Evolutionary conservation across 30 jellyfish, hydroid and myxozoan genomes (phyloP).

Genomic region (Cassiopea andromeda): DNA sequence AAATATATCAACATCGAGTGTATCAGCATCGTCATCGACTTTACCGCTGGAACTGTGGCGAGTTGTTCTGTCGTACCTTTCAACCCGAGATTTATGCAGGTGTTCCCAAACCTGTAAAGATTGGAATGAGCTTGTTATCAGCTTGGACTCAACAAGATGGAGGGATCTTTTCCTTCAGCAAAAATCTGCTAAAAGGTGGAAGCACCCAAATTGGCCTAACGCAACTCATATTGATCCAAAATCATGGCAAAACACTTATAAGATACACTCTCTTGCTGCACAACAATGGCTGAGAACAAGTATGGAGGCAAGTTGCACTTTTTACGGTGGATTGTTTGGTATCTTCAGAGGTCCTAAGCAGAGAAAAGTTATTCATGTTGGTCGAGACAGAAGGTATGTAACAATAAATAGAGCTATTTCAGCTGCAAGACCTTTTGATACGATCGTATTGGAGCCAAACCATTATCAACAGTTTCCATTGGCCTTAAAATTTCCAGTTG

Average conservation of each 20-base stretch:
- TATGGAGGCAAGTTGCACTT: constrained; percentile 70
- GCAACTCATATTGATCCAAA: constrained; percentile 59
- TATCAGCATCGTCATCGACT: not conserved
- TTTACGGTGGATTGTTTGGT: constrained; percentile 56
- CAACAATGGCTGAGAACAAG: constrained; percentile 71
- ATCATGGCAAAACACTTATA: constrained; percentile 81
- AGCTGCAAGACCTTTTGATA: constrained; percentile 82
- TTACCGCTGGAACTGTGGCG: constrained; percentile 91
- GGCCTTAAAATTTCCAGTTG: constrained; percentile 80
- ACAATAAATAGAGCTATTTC: constrained; percentile 82
- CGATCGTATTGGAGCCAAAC: constrained; percentile 67
- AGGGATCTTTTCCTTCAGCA: constrained; percentile 75
- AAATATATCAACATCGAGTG: constrained; percentile 8
- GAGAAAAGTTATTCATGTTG: constrained; percentile 74
- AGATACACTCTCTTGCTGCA: constrained; percentile 59
- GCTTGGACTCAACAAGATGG: constrained; percentile 93
- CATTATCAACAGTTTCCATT: constrained; percentile 83
- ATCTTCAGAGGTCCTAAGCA: constrained; percentile 62
- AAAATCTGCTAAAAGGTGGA: constrained; percentile 80
- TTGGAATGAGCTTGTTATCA: constrained; percentile 75
- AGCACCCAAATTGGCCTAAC: constrained; percentile 94
- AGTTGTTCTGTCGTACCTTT: constrained; percentile 76
- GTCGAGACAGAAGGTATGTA: constrained; percentile 73
- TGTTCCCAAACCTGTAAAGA: constrained; percentile 83
- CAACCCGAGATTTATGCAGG: constrained; percentile 77